Base-by-base conservation (phyloP, 2,888 invertebrate species). In the Laothoe populi region DNA sequence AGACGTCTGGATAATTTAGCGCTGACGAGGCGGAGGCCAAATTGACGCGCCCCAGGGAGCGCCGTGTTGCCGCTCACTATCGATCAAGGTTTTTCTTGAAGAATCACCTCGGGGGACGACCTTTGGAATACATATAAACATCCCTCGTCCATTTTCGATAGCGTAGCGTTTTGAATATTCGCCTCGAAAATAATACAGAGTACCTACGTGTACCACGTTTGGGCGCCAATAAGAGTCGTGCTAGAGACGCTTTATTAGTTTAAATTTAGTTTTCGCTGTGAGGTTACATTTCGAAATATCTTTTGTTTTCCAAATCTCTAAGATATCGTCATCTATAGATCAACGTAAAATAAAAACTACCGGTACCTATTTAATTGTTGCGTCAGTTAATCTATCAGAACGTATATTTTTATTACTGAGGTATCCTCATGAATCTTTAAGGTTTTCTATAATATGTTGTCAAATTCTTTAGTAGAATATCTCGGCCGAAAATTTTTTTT, bases 1-100 rank as follows among this genome's bases (percentile, higher is more conserved):
- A 92, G 91, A 91, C 85, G 92, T 90, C 90, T 84, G 87, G 89
- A 90, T 90, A 91, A 90, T 92, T 92, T 90, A 87, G 86, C 87
- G 90, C 91, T 91, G 92, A 90, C 90, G 89, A 87, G 83, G 84
- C 86, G 81, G 73, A 83, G 87, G 86, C 87, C 85, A 85, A 90
- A 90, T 89, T 90, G 90, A 89, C 88, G 89, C 84, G 85, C 87
- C 88, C 87, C 74, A 73, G 73, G 87, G 87, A 85, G 79, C 81
- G 76, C 75, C 79, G 82, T 79, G 87, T 79, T 83, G 81, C 78
- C 81, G 77, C 73, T 75, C 78, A 75, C 81, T 83, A 90, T 90
- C 87, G 92, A 90, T 90, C 89, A 88, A 78, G 66, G 74, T 78
- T 81, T 81, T 81, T 75, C 71, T 78, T 77, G 77, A 77, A 74